Conservation (phyloP, 2,888 invertebrate genomes). For the Dasypolia templi region DNA sequence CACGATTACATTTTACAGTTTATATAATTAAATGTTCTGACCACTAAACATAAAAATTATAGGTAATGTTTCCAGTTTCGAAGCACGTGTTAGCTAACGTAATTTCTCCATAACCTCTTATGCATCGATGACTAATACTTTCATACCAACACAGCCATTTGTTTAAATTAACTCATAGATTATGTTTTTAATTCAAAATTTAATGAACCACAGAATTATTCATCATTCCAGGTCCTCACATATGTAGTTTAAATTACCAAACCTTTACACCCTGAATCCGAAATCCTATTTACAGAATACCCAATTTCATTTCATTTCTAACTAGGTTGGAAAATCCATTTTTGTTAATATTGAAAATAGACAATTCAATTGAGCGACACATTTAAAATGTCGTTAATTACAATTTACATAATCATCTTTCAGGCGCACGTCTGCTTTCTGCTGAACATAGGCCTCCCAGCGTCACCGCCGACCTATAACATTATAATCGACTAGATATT, state of each 20-base stretch:
- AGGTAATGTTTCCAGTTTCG: background rate
- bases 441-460: too few relatives aligned
- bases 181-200: conserved; percentile 8
- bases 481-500: too few relatives aligned
- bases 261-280: background rate
- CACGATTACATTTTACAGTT: conserved; percentile 8
- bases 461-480: background rate
- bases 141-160: background rate
- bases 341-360: background rate
- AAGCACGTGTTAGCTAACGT: background rate
- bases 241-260: background rate
- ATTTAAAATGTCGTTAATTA: too few relatives aligned
- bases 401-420: background rate
- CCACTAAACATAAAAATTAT: conserved; percentile 22
- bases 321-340: too few relatives aligned
- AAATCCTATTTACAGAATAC: background rate
- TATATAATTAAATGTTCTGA: conserved; percentile 35
- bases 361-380: background rate
- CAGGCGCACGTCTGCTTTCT: background rate
- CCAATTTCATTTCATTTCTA: background rate
- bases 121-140: background rate
- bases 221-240: background rate
- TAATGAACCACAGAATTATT: conserved; percentile 1
- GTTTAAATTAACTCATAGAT: background rate
- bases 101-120: background rate